Evolutionary conservation across 30 jellyfish, hydroid and myxozoan genomes (phyloP).

Genomic region (Aurelia aurita): DNA sequence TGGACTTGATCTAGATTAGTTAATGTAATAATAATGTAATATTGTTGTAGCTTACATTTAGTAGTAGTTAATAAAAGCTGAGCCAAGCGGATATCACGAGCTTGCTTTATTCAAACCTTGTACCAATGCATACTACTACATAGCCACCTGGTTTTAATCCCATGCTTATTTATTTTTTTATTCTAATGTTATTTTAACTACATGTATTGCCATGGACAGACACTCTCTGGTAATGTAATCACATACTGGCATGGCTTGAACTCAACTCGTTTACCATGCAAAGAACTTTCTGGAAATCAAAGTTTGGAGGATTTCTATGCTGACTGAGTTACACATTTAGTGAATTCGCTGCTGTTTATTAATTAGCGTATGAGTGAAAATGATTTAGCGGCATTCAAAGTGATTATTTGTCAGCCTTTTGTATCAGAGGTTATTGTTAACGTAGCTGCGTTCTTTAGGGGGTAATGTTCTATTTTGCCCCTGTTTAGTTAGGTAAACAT

Average conservation of each 20-base stretch:
- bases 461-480: too few species aligned
- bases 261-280: neutral
- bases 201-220: neutral
- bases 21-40: neutral
- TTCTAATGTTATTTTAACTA: conserved; percentile 13
- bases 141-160: conserved; percentile 9
- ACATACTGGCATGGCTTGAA: neutral
- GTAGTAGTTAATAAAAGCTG: neutral
- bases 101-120: too few species aligned
- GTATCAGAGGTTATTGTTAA: too few species aligned
- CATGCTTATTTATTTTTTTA: conserved; percentile 50
- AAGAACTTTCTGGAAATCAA: neutral
- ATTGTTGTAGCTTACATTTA: neutral
- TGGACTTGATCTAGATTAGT: neutral
- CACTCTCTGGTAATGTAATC: neutral
- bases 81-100: neutral
- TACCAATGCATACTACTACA: neutral
- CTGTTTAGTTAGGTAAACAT: too few species aligned
- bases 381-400: neutral
- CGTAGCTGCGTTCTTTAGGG: too few species aligned
- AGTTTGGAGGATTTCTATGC: too few species aligned
- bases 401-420: neutral
- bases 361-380: neutral
- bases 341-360: neutral
- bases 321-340: neutral